Conservation (phyloP, 1,140 invertebrate genomes). For the Helicoverpa armigera region DNA sequence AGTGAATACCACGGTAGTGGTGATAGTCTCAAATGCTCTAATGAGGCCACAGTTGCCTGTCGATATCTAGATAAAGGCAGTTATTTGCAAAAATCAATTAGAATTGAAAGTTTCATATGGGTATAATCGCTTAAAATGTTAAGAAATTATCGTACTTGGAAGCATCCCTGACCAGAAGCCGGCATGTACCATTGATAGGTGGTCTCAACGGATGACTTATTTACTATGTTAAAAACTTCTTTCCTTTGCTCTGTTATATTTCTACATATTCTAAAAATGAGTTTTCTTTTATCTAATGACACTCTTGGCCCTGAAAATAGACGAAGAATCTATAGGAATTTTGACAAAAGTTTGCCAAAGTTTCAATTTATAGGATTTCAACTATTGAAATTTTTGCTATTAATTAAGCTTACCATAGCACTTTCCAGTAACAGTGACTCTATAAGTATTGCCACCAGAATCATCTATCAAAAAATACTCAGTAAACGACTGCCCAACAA, state of each 20-base stretch:
- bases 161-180: slow-evolving; percentile 70
- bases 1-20: slow-evolving; percentile 69
- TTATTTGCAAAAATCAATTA: neutral
- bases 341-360: too few relatives aligned
- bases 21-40: slow-evolving; percentile 74
- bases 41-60: slow-evolving; percentile 81
- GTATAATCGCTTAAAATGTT: neutral
- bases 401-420: slow-evolving; percentile 69
- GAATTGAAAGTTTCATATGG: neutral
- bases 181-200: slow-evolving; percentile 81
- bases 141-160: slow-evolving; percentile 68
- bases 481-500: slow-evolving; percentile 71
- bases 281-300: slow-evolving; percentile 68
- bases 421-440: slow-evolving; percentile 74
- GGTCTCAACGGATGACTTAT: slow-evolving; percentile 74
- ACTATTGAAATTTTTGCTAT: neutral
- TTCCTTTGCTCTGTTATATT: slow-evolving; percentile 71
- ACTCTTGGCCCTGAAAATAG: slow-evolving; percentile 70
- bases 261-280: slow-evolving; percentile 75
- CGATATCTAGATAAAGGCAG: slow-evolving; percentile 68
- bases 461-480: slow-evolving; percentile 80
- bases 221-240: slow-evolving; percentile 73
- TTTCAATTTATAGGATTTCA: too few relatives aligned
- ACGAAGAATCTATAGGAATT: neutral
- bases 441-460: slow-evolving; percentile 69